Base-by-base conservation (phyloP, 2,113 vertebrate genomes). In the Picathartes gymnocephalus region DNA sequence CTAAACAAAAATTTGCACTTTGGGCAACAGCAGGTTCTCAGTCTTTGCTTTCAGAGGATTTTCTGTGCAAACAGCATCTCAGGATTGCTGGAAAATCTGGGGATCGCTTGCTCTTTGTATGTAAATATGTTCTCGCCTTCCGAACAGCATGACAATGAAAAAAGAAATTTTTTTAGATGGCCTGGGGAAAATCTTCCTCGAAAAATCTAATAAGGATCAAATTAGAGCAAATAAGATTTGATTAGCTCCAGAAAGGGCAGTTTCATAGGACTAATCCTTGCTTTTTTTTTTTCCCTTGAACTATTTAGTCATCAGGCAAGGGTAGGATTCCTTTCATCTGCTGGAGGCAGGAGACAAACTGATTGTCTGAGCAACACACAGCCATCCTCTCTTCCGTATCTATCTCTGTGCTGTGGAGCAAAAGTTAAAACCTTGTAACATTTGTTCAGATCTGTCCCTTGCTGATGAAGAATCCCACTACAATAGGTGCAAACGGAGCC, bases 181-280 rank as follows among this genome's bases (percentile, higher is more conserved):
- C 82, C 54, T 6, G n/a, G 60, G 82, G 94, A 94, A 81, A 83
- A 81, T 64, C 79, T 83, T 86, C 74, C 73, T 92, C 94, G 62
- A 62, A 27, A 77, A 79, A 30, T 79, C 56, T 79, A 79, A 86
- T 90, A 95, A 93, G 58, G 92, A 91, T 95, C 93, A 95, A 88
- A 92, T 93, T 88, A 92, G 78, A 88, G 81, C 30, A 93, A 92
- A 56, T 92, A 65, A 85, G 66, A 87, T 58, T 84, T 95, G 91
- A 88, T 92, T 82, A 95, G 81, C 80, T 96, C 58, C 51, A 85
- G 85, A 92, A 94, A 72, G 90, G 90, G 58, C 72, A 60, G 37
- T 71, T 94, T 96, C 88, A 33, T 40, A 56, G 87, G 35, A 45
- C 51, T 89, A 66, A 89, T 83, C 47, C 40, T 84, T 84, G 30